Evolutionary conservation across 2,113 vertebrate species (phyloP).

Genomic region (Leptobrachium leishanense): DNA sequence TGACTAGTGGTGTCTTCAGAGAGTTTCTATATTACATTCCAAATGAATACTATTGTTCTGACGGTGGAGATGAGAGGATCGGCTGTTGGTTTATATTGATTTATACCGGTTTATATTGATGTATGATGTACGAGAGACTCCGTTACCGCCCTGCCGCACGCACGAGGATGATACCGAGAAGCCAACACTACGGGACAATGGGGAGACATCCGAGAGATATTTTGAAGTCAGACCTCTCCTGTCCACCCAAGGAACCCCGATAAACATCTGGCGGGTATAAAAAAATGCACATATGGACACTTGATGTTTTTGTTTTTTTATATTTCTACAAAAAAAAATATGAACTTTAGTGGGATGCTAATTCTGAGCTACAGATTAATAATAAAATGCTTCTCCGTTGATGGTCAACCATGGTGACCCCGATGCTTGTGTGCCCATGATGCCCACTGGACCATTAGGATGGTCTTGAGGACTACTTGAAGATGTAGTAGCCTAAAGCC

Average conservation of each 20-base stretch:
- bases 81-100: neutral
- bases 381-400: too few species aligned
- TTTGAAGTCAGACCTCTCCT: neutral
- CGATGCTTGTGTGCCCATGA: too few species aligned
- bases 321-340: constrained; percentile 41
- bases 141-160: neutral
- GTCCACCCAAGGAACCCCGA: neutral
- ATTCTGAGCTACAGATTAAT: neutral
- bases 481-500: too few species aligned
- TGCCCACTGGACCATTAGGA: too few species aligned
- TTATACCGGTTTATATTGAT: neutral
- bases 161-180: neutral
- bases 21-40: constrained; percentile 33
- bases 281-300: constrained; percentile 11
- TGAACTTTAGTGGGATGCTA: constrained; percentile 18
- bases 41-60: constrained; percentile 10
- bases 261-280: neutral
- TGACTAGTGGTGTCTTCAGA: constrained; percentile 29
- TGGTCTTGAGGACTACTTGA: too few species aligned
- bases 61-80: constrained; percentile 20
- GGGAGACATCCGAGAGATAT: neutral
- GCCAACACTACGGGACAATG: neutral
- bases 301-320: constrained; percentile 52
- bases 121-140: neutral
- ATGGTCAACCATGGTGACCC: too few species aligned